Base-by-base conservation (phyloP, 2,113 vertebrate species). In the Hiodon tergisus region DNA sequence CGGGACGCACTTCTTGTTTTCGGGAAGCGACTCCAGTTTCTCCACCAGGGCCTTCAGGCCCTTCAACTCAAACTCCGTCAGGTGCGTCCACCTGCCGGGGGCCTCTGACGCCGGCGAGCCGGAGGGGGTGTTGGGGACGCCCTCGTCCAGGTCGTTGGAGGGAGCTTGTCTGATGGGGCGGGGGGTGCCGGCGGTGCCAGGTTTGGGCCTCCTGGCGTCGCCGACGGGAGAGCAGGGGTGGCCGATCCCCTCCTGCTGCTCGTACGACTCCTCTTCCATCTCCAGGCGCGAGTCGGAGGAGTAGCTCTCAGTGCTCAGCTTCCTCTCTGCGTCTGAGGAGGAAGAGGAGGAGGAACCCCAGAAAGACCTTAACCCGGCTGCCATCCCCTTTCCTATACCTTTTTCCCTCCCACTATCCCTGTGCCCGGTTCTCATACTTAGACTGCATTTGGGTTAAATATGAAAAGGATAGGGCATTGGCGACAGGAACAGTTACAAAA, bases 11-110 rank as follows among this genome's bases (percentile, higher is more conserved):
- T 94, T 96, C 86, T 96, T 99, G 80, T 93, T 94, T 80, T 97
- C 96, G 0, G 96, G 95, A 53, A 99, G 94, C 4, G 94, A 95
- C 82, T 99, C 96, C 52, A 99, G 93, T 78, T 97, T 98, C 84
- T 97, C 94, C 50, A 99, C 94, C 75, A 99, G 88, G 4, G 92
- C 94, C 85, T 91, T 92, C 71, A 99, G 92, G 71, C 97, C 97
- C 60, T 89, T 93, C 83, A 98, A 88, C 78, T 99, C 97, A 88
- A 96, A 98, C 86, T 96, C 93, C 0, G 97, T 99, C 81, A 98
- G 85, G 82, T 97, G 94, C 69, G 90, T 97, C 96, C 95, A 97
- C 78, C 90, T 94, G 78, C 85, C 84, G 1, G 83, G 84, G 10
- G 86, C 83, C 81, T 96, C 95, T 0, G 91, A 89, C 51, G 86